phyloP scores from a whole-genome alignment of 1,140 invertebrate species.

The Lepidurus packardi region DNA sequence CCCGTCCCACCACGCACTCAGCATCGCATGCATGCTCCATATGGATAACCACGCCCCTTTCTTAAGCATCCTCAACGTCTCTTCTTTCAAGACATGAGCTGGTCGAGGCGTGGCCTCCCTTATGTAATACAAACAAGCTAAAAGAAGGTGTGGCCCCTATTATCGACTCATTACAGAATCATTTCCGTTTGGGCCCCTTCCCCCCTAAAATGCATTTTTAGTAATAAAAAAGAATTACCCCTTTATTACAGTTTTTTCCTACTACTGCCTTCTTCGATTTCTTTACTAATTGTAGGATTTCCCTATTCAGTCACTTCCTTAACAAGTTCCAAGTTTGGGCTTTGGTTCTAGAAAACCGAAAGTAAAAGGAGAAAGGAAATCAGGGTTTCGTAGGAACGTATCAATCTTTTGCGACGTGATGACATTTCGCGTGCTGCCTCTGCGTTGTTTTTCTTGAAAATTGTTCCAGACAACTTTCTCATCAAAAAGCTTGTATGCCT shows the following conservation, averaged over 20 bases:
- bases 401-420: background rate
- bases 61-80: background rate
- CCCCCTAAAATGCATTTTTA: background rate
- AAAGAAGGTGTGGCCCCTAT: background rate
- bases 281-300: too few relatives aligned
- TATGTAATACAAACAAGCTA: conserved; percentile 10
- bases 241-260: too few relatives aligned
- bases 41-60: background rate
- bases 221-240: too few relatives aligned
- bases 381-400: too few relatives aligned
- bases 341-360: too few relatives aligned
- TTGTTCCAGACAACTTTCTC: background rate
- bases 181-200: background rate
- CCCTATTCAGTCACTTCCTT: too few relatives aligned
- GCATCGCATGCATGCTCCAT: background rate
- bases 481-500: background rate
- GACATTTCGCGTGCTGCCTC: conserved; percentile 6
- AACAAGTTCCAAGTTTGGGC: too few relatives aligned
- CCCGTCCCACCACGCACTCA: background rate
- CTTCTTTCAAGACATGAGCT: background rate
- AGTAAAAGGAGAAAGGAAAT: too few relatives aligned
- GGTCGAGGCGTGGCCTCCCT: background rate
- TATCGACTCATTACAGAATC: background rate
- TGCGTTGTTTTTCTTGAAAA: background rate
- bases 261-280: too few relatives aligned